Evolutionary conservation across 2,888 invertebrate species (phyloP).

Genomic region (Gastracanthus pulcherrimus): DNA sequence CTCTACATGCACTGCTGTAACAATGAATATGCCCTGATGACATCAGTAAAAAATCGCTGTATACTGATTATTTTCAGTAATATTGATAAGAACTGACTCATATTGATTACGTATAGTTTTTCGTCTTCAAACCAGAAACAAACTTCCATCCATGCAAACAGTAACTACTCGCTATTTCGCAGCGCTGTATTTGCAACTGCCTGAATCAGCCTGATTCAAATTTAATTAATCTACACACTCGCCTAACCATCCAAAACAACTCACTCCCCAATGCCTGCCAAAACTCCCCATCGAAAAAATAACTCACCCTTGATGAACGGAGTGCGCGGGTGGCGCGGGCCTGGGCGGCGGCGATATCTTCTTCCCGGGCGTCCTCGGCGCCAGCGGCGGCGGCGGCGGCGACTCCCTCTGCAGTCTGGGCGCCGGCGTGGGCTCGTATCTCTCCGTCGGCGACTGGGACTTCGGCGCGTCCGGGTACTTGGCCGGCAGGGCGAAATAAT

Average conservation of each 20-base stretch:
- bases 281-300: slow-evolving; percentile 71
- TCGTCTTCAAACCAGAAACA: no score
- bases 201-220: no score
- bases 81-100: no score
- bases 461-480: slow-evolving; percentile 70
- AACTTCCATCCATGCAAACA: no score
- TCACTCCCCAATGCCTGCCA: no score
- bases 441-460: slow-evolving; percentile 68
- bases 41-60: no score
- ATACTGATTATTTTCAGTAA: no score
- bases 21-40: no score
- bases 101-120: no score
- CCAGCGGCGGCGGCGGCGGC: slow-evolving; percentile 71
- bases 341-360: slow-evolving; percentile 74
- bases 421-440: slow-evolving; percentile 63
- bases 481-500: slow-evolving; percentile 68
- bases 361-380: slow-evolving; percentile 71
- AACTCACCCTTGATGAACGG: slow-evolving; percentile 54
- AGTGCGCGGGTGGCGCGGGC: slow-evolving; percentile 67
- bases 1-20: no score
- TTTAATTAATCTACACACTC: background rate
- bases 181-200: no score
- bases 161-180: no score
- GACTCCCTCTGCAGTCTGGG: slow-evolving; percentile 72
- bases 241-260: background rate